Evolutionary conservation across 2,797 vertebrate genomes (phyloP), one percentile per base, ranked within the genome.

Genomic region (Melopsittacus undulatus): DNA sequence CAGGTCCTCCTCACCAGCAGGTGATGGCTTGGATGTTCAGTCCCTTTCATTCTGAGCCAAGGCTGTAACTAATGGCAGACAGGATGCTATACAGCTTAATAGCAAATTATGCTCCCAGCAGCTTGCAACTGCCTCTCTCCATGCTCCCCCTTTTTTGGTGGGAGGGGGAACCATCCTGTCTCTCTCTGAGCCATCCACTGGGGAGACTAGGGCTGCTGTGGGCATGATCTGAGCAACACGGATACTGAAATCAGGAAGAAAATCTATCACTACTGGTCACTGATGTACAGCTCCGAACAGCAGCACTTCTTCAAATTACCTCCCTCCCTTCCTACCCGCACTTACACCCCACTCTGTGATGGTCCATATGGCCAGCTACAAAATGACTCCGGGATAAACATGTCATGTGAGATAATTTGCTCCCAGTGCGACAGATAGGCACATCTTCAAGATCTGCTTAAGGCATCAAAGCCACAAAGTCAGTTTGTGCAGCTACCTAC

Each of bases 121-220:
- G 38, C 73, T 62, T 32, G 24, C 2, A 10, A 19, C 61, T 27
- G 30, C 83, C 40, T n/a, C 34, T 91, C 54, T 24, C 68, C 22
- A 12, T 10, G 26, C 26, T 66, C 51, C 64, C 42, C 23, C 34
- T 0, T 0, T 0, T 54, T 10, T 3, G 0, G 26, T 26, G 72
- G 70, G 73, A 94, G 13, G 6, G 3, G 43, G 8, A 56, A 67
- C 49, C 9, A 77, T 52, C 69, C 76, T 11, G 1, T 10, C 34
- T 49, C 64, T 42, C 40, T 34, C 66, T 5, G 3, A 90, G 83
- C 38, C 69, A 43, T 24, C 52, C 2, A 0, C 12, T 2, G 3
- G 16, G 11, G n/a, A 75, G 26, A 56, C 1, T 16, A 48, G 74
- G 21, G 61, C 30, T 59, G 46, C 88, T 62, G 54, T 21, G 42